A percentile compares a stretch with the other conserved stretches of the same genome.
phyloP scores from a whole-genome alignment of 2,797 vertebrate genomes.

The Diceros bicornis region DNA sequence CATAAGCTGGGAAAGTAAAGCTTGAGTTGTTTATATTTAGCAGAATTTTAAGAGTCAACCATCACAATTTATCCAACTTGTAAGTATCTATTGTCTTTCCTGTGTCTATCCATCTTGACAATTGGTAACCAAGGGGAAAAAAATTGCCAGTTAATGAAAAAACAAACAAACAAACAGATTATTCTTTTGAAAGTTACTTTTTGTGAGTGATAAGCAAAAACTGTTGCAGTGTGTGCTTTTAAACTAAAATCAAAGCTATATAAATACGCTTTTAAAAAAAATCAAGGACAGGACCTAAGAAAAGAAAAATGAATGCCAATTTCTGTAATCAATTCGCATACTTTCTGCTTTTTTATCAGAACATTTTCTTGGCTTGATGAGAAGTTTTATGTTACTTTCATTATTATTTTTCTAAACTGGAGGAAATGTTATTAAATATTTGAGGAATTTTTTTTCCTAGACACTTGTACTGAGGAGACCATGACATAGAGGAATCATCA shows the following conservation, averaged over 20 bases:
- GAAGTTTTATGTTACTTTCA: background rate
- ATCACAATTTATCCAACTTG: background rate
- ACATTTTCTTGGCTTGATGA: background rate
- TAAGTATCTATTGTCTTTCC: conserved; percentile 28
- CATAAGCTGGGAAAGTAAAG: conserved; percentile 43
- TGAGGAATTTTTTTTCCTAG: background rate
- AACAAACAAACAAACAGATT: background rate
- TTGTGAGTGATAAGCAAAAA: background rate
- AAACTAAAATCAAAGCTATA: background rate
- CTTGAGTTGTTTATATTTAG: conserved; percentile 60
- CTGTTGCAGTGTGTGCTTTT: background rate
- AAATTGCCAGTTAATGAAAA: background rate
- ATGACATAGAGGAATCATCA: background rate
- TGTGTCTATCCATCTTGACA: conserved; percentile 62
- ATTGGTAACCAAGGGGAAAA: background rate
- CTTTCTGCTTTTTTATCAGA: background rate
- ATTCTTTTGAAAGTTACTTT: background rate
- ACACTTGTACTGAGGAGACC: background rate
- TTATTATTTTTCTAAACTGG: background rate
- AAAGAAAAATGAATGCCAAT: background rate
- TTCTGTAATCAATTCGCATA: background rate
- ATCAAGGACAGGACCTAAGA: background rate
- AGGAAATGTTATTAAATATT: background rate
- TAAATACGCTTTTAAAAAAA: background rate
- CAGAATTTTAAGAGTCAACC: conserved; percentile 29